Evolutionary conservation across 2,113 vertebrate genomes (phyloP).

Genomic region (Tachysurus vachellii): DNA sequence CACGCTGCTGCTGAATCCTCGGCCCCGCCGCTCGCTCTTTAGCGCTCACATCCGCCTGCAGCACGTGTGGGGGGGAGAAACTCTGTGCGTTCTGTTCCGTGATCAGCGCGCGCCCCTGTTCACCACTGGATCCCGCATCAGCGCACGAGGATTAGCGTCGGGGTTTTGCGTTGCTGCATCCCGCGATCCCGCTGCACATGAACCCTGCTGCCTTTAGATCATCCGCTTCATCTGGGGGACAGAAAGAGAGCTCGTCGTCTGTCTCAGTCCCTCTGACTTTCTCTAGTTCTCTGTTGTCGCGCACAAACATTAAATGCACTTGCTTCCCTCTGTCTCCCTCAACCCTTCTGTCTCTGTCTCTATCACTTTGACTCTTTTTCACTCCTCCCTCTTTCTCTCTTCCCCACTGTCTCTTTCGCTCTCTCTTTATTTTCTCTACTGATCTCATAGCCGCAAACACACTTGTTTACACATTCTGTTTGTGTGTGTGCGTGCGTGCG

Average conservation of each 20-base stretch:
- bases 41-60: constrained; percentile 20
- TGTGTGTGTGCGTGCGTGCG: not conserved
- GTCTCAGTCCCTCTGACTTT: not conserved
- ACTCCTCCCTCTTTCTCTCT: constrained; percentile 24
- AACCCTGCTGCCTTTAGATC: not conserved
- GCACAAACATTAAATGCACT: not conserved
- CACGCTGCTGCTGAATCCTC: not conserved
- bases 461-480: not conserved
- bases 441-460: not conserved
- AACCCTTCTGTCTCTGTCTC: constrained; percentile 24
- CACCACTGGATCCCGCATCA: not conserved
- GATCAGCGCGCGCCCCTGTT: constrained; percentile 1
- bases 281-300: not conserved
- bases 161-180: not conserved
- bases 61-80: too few relatives aligned
- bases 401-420: not conserved
- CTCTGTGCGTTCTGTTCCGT: constrained; percentile 5
- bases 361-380: constrained; percentile 21
- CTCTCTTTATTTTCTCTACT: not conserved
- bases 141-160: not conserved
- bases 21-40: constrained; percentile 4
- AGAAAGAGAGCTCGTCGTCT: not conserved
- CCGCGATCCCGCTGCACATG: not conserved
- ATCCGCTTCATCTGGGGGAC: too few relatives aligned
- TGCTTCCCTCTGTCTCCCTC: constrained; percentile 19